Evolutionary conservation across 2,113 vertebrate species (phyloP).

Genomic region (Rostratula benghalensis): DNA sequence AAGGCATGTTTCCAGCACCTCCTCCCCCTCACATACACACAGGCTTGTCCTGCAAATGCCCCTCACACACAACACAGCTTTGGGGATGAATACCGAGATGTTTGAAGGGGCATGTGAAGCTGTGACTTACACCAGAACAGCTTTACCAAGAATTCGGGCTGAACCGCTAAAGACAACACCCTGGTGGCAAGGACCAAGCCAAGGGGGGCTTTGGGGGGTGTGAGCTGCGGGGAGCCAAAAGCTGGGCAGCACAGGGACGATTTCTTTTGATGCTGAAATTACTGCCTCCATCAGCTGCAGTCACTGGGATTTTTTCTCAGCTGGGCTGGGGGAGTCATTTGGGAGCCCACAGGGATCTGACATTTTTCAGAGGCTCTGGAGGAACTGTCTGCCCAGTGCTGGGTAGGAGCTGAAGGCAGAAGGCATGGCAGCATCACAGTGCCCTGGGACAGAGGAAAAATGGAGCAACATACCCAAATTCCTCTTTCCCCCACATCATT

Average conservation of each 20-base stretch:
- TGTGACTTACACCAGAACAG: slow-evolving; percentile 11
- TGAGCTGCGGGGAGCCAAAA: neutral
- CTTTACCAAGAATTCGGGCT: neutral
- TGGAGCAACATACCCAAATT: neutral
- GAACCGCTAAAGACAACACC: neutral
- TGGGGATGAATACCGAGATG: neutral
- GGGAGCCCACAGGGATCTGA: neutral
- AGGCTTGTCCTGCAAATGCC: neutral
- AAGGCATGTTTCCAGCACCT: slow-evolving; percentile 69
- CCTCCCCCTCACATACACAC: slow-evolving; percentile 40
- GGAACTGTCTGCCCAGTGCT: neutral
- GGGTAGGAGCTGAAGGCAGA: neutral
- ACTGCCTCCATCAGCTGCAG: neutral
- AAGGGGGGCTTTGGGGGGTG: neutral
- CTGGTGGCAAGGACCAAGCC: neutral
- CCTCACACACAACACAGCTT: neutral
- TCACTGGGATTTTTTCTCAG: neutral
- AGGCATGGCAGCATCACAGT: neutral
- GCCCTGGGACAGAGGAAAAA: neutral
- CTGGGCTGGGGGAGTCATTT: neutral
- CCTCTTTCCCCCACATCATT: neutral
- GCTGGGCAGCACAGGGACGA: neutral
- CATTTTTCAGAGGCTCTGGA: neutral
- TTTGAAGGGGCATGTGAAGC: neutral
- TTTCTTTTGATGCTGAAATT: slow-evolving; percentile 7